phyloP scores from a whole-genome alignment of 92 coral and sea anemone species.

The Parazoanthus darwini region DNA sequence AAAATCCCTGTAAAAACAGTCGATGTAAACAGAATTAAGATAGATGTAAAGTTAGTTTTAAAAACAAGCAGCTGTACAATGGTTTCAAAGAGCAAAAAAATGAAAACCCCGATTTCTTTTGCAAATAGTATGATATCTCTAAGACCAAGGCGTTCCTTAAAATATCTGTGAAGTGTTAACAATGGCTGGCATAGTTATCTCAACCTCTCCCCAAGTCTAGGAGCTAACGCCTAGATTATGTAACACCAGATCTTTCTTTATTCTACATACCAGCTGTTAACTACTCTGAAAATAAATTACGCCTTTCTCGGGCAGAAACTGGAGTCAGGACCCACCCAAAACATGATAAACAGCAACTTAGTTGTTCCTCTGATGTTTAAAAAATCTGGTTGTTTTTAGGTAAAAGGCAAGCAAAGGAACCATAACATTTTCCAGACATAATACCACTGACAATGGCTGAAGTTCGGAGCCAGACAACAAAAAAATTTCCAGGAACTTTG shows the following conservation, averaged over 20 bases:
- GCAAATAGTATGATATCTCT: background rate
- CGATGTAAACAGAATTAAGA: background rate
- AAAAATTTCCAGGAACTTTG: background rate
- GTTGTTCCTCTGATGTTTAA: background rate
- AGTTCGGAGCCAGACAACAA: background rate
- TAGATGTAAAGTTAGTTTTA: background rate
- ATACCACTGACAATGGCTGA: background rate
- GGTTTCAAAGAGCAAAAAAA: background rate
- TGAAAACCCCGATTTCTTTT: background rate
- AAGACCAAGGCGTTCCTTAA: background rate
- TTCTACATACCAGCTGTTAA: background rate
- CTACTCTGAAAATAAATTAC: background rate
- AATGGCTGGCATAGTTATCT: background rate
- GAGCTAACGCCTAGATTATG: conserved; percentile 5
- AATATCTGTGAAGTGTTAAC: background rate
- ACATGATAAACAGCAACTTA: background rate
- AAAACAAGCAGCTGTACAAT: background rate
- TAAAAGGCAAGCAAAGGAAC: background rate
- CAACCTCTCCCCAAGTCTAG: conserved; percentile 7
- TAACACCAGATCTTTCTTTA: background rate
- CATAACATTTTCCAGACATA: background rate
- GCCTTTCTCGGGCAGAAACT: background rate
- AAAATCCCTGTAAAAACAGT: background rate
- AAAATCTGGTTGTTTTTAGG: background rate
- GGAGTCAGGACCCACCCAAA: background rate